Base-by-base conservation (phyloP, 37 sponge, comb jelly and placozoan genomes). In the Beroe forskalii region DNA sequence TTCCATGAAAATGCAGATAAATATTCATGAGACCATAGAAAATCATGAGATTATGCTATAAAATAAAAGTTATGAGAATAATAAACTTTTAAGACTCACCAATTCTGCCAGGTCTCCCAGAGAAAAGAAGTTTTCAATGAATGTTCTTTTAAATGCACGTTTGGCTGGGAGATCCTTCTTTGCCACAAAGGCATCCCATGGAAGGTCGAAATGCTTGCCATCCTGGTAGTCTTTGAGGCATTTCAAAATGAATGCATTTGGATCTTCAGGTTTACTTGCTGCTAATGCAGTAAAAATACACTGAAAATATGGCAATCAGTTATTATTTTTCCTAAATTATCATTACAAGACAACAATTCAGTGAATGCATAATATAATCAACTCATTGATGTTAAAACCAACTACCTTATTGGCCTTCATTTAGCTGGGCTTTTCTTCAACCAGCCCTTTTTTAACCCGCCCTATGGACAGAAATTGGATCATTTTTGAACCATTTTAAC, bases 101-200 rank as follows among this genome's bases (percentile, higher is more conserved):
- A 80, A 4, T 25, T 80, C 55, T 14, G 86, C 86, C 40, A 80
- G 86, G 35, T 80, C 86, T 44, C 19, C 86, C 44, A 80, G 30
- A 24, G 86, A 33, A 38, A 80, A 80, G 48, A 80, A 80, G 55
- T 80, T 80, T 24, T 80, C 86, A 23, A 80, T 80, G 40, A 80
- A 80, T 2, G 86, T 44, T 80, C 55, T 40, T 44, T 80, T 80
- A 48, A 80, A 80, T 0, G 35, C 86, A 23, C 86, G n/a, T 43
- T 43, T 44, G 42, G 86, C 8, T 23, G 86, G 86, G 0, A 80
- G 55, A 43, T 80, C 55, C 86, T 80, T 41, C 24, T 38, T 35
- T 20, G 24, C 22, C 0, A 80, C 86, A 42, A 80, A 80, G 12
- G 86, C 28, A 38, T 80, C 86, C 86, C 86, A 80, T 41, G 44